Base-by-base conservation (phyloP, 1,140 invertebrate species). In the Bathynomus jamesi region DNA sequence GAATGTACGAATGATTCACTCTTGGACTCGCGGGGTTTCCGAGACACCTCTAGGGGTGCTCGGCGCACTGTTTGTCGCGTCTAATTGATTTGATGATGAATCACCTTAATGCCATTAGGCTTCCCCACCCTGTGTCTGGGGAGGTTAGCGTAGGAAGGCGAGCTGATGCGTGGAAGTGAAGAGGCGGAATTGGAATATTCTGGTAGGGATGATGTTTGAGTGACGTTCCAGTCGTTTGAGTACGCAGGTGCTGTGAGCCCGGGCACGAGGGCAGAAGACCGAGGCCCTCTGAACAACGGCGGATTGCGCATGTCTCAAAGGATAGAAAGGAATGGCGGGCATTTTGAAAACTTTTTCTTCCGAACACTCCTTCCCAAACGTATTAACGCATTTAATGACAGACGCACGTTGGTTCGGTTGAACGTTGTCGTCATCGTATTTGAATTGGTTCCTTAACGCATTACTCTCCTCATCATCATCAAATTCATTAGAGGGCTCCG, bases 1-100 rank as follows among this genome's bases (percentile, higher is more conserved):
- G 68, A 64, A 74, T 74, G 46, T 74, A 74, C 25, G 68, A 70
- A 24, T 74, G 67, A 29, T 74, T 68, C 11, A 74, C 29, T 25
- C 53, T 30, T n/a, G 65, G 64, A 3, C 30, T n/a, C 27, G 40
- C 28, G 13, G 28, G 32, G 13, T n/a, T 17, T 46, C 67, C 71
- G 5, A n/a, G n/a, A n/a, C n/a, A n/a, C 68, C 60, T 11, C 65
- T 53, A 21, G 72, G 72, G 3, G 68, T 74, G 11, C 68, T 29
- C 10, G 72, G 72, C 8, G 72, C 72, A 67, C 72, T 74, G 60
- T 32, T 74, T 28, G 61, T 70, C 24, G 46, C 17, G 3, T 60
- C 65, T 31, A 30, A 25, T 13, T 32, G 11, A 11, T 53, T n/a
- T 8, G 21, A 13, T 24, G 32, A 10, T 11, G 24, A 21, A n/a